These are phyloP conservation scores for Zaprionus ghesquierei DNA, from an alignment of 1,140 invertebrate species.

Conservation along the genomic window DNA sequence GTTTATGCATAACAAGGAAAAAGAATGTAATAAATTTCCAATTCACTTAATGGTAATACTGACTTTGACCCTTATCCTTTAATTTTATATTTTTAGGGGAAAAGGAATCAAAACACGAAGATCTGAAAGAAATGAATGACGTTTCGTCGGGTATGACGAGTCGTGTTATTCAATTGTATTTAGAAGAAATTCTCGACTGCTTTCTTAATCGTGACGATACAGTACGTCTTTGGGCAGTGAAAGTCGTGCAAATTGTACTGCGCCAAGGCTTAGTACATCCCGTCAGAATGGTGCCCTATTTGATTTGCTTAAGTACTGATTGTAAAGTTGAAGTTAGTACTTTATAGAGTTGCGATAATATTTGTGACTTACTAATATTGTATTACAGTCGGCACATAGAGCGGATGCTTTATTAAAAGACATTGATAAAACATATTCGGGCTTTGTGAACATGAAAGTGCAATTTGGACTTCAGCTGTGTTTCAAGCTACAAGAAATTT, in stretches of 20 bases:
- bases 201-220: slow-evolving; percentile 92
- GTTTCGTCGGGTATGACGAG: slow-evolving; percentile 98
- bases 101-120: slow-evolving; percentile 95
- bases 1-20: slow-evolving; percentile 97
- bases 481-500: slow-evolving; percentile 92
- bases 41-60: background rate
- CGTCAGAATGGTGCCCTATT: slow-evolving; percentile 97
- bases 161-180: slow-evolving; percentile 98
- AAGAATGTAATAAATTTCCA: slow-evolving; percentile 89
- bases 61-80: background rate
- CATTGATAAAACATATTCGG: slow-evolving; percentile 99
- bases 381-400: slow-evolving; percentile 86
- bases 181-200: slow-evolving; percentile 96
- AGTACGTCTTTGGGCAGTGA: slow-evolving; percentile 94
- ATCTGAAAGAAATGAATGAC: slow-evolving; percentile 98
- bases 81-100: slow-evolving; percentile 86
- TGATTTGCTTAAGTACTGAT: slow-evolving; percentile 99
- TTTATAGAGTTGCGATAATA: background rate
- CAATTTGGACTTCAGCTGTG: slow-evolving; percentile 93
- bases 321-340: slow-evolving; percentile 89
- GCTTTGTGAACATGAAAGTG: slow-evolving; percentile 97
- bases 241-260: slow-evolving; percentile 96
- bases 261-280: slow-evolving; percentile 99
- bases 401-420: slow-evolving; percentile 98
- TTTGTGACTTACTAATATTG: background rate